Conservation (phyloP, 2,888 invertebrate genomes). For the Schizaphis graminum region DNA sequence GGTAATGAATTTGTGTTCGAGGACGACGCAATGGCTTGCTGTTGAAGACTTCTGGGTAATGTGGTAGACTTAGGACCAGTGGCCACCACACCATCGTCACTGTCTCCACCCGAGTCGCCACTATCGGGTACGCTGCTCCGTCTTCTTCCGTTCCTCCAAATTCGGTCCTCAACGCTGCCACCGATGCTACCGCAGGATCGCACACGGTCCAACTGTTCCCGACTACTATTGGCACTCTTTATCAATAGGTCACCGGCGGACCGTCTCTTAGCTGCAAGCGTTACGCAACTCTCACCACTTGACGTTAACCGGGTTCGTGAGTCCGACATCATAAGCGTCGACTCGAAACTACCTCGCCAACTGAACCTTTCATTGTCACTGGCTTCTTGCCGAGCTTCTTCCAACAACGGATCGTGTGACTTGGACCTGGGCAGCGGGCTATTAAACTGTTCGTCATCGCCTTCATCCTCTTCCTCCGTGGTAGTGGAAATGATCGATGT, state of each 20-base stretch:
- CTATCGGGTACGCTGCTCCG: slow-evolving; percentile 76
- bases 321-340: slow-evolving; percentile 89
- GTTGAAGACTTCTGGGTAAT: slow-evolving; percentile 77
- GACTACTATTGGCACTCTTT: slow-evolving; percentile 83
- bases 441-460: slow-evolving; percentile 77
- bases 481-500: slow-evolving; percentile 75
- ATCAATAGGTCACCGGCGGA: slow-evolving; percentile 88
- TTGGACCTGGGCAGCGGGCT: slow-evolving; percentile 81
- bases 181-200: slow-evolving; percentile 88
- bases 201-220: slow-evolving; percentile 81
- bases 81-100: slow-evolving; percentile 74
- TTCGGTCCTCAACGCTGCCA: slow-evolving; percentile 76
- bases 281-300: slow-evolving; percentile 76
- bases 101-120: slow-evolving; percentile 73
- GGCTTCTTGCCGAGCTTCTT: slow-evolving; percentile 77
- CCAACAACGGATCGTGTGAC: slow-evolving; percentile 84
- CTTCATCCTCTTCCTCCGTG: slow-evolving; percentile 78
- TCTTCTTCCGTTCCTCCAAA: slow-evolving; percentile 70
- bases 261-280: slow-evolving; percentile 82
- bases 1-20: slow-evolving; percentile 83
- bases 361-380: slow-evolving; percentile 92
- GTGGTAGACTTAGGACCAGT: slow-evolving; percentile 73
- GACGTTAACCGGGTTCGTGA: slow-evolving; percentile 78
- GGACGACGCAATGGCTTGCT: slow-evolving; percentile 70
- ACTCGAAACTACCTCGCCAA: slow-evolving; percentile 93